Evolutionary conservation across 2,888 invertebrate genomes (phyloP).

Genomic region (Noctua janthe): DNA sequence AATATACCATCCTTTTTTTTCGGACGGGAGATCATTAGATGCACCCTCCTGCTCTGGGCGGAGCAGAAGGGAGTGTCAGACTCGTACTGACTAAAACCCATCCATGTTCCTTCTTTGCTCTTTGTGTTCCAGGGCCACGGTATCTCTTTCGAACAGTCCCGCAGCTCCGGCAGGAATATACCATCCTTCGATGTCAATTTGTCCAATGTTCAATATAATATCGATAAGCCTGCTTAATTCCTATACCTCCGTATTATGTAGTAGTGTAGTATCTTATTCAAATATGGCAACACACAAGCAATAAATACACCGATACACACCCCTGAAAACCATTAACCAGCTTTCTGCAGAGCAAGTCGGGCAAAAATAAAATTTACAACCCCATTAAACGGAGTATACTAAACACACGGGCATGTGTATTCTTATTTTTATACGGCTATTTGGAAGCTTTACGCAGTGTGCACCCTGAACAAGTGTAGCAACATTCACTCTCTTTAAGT

Average conservation of each 20-base stretch:
- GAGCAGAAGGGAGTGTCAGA: too few relatives aligned
- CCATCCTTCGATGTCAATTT: neutral
- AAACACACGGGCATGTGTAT: conserved; percentile 20
- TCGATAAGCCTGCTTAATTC: neutral
- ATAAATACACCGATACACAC: conserved; percentile 51
- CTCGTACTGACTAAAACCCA: too few relatives aligned
- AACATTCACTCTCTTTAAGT: conserved; percentile 20
- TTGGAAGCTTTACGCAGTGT: conserved; percentile 40
- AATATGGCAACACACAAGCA: conserved; percentile 19
- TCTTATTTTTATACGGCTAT: conserved; percentile 46
- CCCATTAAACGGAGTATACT: conserved; percentile 51
- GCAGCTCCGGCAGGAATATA: too few relatives aligned
- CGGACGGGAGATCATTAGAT: too few relatives aligned
- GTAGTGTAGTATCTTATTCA: too few relatives aligned
- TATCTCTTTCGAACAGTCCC: too few relatives aligned
- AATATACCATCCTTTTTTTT: neutral
- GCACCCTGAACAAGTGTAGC: conserved; percentile 5
- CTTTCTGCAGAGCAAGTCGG: conserved; percentile 45
- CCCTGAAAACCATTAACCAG: conserved; percentile 57
- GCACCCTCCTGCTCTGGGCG: too few relatives aligned
- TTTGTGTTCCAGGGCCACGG: too few relatives aligned
- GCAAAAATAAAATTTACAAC: conserved; percentile 61
- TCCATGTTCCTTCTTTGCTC: too few relatives aligned
- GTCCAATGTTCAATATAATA: neutral
- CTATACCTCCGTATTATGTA: neutral